A percentile compares a stretch with the other conserved stretches of the same genome.
These are phyloP conservation scores for Paracanthobrama guichenoti DNA, from an alignment of 2,113 vertebrate genomes.

Conservation along the genomic window DNA sequence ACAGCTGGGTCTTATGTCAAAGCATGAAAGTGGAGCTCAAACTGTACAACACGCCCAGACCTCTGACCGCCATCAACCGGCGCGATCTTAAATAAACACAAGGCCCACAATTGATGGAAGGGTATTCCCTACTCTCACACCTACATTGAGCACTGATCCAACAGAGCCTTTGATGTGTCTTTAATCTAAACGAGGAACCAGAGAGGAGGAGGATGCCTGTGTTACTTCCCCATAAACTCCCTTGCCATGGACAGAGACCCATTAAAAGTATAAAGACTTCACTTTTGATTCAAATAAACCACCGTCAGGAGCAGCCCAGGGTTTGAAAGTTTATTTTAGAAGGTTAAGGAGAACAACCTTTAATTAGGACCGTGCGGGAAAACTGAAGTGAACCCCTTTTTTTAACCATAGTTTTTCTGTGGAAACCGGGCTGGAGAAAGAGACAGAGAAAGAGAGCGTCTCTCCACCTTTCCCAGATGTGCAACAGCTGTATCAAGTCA, in stretches of 20 bases:
- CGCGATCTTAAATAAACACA: conserved; percentile 70
- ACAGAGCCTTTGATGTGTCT: conserved; percentile 50
- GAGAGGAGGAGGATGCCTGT: conserved; percentile 43
- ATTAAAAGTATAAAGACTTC: conserved; percentile 53
- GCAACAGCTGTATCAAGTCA: conserved; percentile 62
- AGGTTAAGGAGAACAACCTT: conserved; percentile 45
- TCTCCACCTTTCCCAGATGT: conserved; percentile 54
- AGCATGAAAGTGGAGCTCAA: conserved; percentile 5
- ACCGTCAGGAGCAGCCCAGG: conserved; percentile 27
- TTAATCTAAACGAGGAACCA: conserved; percentile 50
- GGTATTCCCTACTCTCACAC: conserved; percentile 62
- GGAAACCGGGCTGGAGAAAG: conserved; percentile 38
- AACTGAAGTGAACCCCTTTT: conserved; percentile 17
- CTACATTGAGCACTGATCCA: conserved; percentile 38
- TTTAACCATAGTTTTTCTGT: conserved; percentile 23
- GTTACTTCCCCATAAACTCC: conserved; percentile 50
- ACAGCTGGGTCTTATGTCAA: conserved; percentile 6
- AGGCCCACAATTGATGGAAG: conserved; percentile 70
- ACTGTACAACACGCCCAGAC: conserved; percentile 47
- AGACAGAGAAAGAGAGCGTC: conserved; percentile 22
- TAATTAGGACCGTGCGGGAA: conserved; percentile 51
- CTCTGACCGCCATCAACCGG: conserved; percentile 55
- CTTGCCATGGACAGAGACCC: conserved; percentile 30
- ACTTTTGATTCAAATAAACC: conserved; percentile 52
- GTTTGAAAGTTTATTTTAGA: conserved; percentile 48